phyloP scores from a whole-genome alignment of 2,797 vertebrate species.

The Somateria mollissima region DNA sequence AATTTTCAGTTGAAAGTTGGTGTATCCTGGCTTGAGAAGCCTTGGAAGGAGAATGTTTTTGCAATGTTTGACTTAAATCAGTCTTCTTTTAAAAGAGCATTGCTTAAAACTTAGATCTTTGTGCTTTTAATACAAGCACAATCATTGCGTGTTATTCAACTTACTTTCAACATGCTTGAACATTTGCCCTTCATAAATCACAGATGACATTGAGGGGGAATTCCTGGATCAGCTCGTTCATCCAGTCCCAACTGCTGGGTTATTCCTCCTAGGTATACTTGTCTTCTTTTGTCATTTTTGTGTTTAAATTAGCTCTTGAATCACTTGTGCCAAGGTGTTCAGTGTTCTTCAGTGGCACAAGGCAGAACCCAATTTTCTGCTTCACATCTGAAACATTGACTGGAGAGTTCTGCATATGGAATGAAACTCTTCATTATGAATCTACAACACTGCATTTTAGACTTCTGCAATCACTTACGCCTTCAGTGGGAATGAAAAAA shows the following conservation, averaged over 20 bases:
- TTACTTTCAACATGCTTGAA: conserved; percentile 24
- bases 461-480: neutral
- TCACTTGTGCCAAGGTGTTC: neutral
- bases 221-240: conserved; percentile 38
- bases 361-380: neutral
- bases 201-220: conserved; percentile 2
- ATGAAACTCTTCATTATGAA: neutral
- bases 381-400: neutral
- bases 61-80: neutral
- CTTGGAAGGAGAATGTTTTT: neutral
- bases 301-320: neutral
- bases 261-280: neutral
- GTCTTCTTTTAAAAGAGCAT: neutral
- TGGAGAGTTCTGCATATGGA: neutral
- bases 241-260: neutral
- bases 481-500: neutral
- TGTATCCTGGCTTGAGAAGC: neutral
- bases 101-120: neutral
- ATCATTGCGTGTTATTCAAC: neutral
- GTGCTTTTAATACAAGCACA: neutral
- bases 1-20: neutral
- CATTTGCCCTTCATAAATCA: conserved; percentile 36
- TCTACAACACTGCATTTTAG: neutral
- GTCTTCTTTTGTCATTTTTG: neutral
- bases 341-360: neutral